These are phyloP conservation scores for Panagrolaimus sp. DNA, from an alignment of 1,140 invertebrate species.

Conservation along the genomic window DNA sequence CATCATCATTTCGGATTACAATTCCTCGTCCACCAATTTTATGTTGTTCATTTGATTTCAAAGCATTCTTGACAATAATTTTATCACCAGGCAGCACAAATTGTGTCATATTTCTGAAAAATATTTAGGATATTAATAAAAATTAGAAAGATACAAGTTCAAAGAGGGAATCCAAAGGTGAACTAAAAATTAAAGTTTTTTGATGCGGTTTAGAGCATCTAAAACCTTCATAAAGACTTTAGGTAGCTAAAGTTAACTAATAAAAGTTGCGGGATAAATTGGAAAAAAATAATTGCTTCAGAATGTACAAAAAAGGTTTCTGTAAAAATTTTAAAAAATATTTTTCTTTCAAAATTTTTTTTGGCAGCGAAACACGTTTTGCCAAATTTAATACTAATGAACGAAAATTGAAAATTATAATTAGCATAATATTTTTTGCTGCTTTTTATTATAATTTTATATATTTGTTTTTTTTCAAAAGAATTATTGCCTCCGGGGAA, in stretches of 20 bases:
- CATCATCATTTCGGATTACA: background rate
- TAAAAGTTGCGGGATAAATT: too few relatives aligned
- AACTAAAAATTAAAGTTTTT: background rate
- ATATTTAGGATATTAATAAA: background rate
- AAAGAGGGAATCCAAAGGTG: background rate
- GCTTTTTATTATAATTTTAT: too few relatives aligned
- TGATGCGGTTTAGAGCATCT: background rate
- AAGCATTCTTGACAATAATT: background rate
- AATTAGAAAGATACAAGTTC: background rate
- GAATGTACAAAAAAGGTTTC: too few relatives aligned
- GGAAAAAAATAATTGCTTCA: too few relatives aligned
- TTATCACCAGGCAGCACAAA: constrained; percentile 10
- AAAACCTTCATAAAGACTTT: background rate
- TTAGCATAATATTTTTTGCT: background rate
- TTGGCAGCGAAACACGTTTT: too few relatives aligned
- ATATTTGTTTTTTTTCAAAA: background rate
- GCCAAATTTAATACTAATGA: too few relatives aligned
- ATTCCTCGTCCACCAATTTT: background rate
- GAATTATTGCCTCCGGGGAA: background rate
- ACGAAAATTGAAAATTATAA: background rate
- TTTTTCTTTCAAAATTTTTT: too few relatives aligned
- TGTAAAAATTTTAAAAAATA: too few relatives aligned
- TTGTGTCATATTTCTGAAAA: constrained; percentile 1
- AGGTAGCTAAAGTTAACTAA: too few relatives aligned
- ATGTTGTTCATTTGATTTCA: background rate